phyloP scores from a whole-genome alignment of 2,113 vertebrate genomes.

The Hemibagrus wyckioides region DNA sequence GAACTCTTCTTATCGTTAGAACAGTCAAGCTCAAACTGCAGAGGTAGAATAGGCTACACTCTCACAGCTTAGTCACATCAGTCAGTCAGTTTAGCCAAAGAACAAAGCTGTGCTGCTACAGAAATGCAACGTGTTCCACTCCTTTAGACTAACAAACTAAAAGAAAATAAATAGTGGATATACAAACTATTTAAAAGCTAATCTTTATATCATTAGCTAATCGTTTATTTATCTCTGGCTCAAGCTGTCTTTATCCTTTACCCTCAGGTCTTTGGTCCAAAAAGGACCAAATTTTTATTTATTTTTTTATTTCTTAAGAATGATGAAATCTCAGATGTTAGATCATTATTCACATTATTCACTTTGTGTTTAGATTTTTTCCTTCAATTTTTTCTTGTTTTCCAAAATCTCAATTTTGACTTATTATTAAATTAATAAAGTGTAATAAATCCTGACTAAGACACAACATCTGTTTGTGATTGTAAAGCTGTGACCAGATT shows the following conservation, averaged over 20 bases:
- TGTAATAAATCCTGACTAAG: not conserved
- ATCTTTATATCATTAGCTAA: not conserved
- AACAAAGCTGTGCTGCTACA: not conserved
- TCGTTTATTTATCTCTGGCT: not conserved
- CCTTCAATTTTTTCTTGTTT: not conserved
- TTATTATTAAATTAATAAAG: not conserved
- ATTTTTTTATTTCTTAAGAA: not conserved
- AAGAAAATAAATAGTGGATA: not conserved
- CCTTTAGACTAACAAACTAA: not conserved
- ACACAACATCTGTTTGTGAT: not conserved
- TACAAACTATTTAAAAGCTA: not conserved
- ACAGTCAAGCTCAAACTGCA: not conserved
- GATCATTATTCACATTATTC: not conserved
- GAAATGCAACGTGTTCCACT: not conserved
- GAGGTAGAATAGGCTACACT: not conserved
- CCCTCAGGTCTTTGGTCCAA: not conserved
- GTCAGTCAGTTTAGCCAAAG: not conserved
- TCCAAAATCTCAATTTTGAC: not conserved
- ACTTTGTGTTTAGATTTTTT: too few species aligned
- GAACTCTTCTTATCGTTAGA: not conserved
- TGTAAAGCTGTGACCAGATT: not conserved
- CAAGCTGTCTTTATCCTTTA: not conserved
- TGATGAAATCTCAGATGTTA: not conserved
- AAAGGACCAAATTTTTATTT: too few species aligned
- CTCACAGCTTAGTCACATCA: not conserved